These are phyloP conservation scores for Umimayanthus chanpuru DNA, from an alignment of 92 coral and sea anemone genomes.

Conservation along the genomic window DNA sequence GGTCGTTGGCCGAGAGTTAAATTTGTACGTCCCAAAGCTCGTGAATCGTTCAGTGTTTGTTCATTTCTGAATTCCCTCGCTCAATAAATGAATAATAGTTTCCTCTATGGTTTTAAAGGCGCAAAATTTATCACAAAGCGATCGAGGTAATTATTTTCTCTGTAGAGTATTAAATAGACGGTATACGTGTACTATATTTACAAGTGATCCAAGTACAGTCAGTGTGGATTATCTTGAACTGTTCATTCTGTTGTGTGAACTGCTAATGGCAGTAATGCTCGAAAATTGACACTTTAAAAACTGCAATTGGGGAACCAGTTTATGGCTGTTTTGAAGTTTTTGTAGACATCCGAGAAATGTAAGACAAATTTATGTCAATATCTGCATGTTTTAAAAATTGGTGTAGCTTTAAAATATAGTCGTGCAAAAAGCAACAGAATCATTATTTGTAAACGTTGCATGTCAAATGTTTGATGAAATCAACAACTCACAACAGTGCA, in stretches of 20 bases:
- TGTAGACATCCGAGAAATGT: background rate
- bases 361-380: background rate
- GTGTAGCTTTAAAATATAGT: background rate
- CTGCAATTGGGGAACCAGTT: no score
- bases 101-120: constrained; percentile 18
- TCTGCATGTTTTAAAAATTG: background rate
- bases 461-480: no score
- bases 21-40: background rate
- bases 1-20: background rate
- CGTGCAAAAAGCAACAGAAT: background rate
- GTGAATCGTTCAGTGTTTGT: background rate
- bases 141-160: background rate
- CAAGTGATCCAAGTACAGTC: background rate
- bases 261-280: constrained; percentile 19
- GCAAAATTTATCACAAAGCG: constrained; percentile 16
- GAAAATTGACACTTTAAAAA: constrained; percentile 21
- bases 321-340: background rate
- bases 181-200: background rate
- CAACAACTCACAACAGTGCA: no score
- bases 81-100: background rate
- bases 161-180: background rate
- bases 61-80: background rate
- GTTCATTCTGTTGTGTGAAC: background rate
- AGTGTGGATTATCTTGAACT: background rate
- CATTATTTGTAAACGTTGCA: no score